Conservation (phyloP, 1,140 invertebrate species). For the Papilio xuthus region DNA sequence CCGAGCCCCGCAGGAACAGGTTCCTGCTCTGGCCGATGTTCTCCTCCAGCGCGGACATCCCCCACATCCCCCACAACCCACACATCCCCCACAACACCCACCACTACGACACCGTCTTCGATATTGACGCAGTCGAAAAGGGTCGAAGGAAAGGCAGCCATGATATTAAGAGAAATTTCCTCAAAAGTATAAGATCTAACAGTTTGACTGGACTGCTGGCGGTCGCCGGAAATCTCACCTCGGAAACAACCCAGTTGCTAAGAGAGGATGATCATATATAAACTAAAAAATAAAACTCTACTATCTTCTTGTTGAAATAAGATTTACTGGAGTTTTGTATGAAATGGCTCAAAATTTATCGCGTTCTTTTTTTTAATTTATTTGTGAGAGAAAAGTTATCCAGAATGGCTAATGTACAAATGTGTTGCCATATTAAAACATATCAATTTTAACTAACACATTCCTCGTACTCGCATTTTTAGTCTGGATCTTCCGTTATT, state of each 20-base stretch:
- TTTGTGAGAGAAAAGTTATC: too few species aligned
- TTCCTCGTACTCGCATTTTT: constrained; percentile 58
- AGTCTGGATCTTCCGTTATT: not conserved
- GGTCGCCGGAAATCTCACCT: constrained; percentile 53
- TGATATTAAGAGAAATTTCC: constrained; percentile 61
- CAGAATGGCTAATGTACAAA: constrained; percentile 51
- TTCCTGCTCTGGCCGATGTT: constrained; percentile 66
- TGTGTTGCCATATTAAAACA: constrained; percentile 72
- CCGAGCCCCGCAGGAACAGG: constrained; percentile 50
- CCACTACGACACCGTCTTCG: constrained; percentile 71
- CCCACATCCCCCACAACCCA: too few species aligned
- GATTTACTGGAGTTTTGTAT: constrained; percentile 38
- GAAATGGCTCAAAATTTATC: constrained; percentile 11
- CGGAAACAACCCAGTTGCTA: constrained; percentile 69
- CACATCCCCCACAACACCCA: too few species aligned
- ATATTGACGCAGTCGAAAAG: constrained; percentile 45
- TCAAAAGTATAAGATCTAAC: constrained; percentile 66
- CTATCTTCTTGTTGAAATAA: constrained; percentile 6
- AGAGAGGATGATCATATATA: constrained; percentile 52
- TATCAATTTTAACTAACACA: constrained; percentile 68
- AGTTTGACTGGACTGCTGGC: constrained; percentile 65
- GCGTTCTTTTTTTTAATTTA: not conserved
- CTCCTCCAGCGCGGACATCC: constrained; percentile 52
- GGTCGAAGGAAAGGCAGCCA: constrained; percentile 46
- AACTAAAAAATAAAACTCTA: not conserved